Percentiles rank a stretch among this genome's conserved stretches.
Evolutionary conservation across 2,797 vertebrate species (phyloP).

Genomic region (Poecile montanus): DNA sequence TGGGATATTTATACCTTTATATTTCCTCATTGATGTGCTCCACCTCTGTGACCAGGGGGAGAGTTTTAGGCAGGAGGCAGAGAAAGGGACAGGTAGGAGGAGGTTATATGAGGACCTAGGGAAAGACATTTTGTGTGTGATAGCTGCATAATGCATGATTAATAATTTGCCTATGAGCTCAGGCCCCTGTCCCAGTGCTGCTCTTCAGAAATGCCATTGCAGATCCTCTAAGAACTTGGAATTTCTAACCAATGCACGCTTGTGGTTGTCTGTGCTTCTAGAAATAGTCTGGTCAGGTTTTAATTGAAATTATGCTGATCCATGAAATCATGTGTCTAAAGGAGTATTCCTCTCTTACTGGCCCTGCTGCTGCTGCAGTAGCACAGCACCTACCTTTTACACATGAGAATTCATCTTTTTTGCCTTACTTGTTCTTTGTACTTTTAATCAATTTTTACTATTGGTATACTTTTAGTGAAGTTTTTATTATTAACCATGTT

Average conservation of each 20-base stretch:
- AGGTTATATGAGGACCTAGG: background rate
- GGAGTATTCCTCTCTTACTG: background rate
- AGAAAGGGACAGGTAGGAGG: background rate
- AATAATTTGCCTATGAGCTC: background rate
- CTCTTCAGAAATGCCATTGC: background rate
- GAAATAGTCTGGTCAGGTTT: background rate
- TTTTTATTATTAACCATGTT: background rate
- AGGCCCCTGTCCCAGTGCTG: background rate
- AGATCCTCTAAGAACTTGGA: background rate
- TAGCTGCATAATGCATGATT: background rate
- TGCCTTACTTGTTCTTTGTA: background rate
- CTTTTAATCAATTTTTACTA: background rate
- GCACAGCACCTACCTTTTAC: background rate
- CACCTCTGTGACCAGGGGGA: background rate
- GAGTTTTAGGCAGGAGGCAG: background rate
- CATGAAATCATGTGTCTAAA: background rate
- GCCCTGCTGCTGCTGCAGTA: background rate
- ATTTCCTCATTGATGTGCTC: background rate
- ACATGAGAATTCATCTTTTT: background rate
- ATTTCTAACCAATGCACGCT: background rate
- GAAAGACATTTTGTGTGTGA: background rate
- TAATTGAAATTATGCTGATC: background rate
- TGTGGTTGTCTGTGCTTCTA: background rate
- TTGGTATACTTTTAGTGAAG: background rate
- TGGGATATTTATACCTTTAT: background rate